Conservation (phyloP, 2,797 vertebrate species). For the Anolis apletophallus region DNA sequence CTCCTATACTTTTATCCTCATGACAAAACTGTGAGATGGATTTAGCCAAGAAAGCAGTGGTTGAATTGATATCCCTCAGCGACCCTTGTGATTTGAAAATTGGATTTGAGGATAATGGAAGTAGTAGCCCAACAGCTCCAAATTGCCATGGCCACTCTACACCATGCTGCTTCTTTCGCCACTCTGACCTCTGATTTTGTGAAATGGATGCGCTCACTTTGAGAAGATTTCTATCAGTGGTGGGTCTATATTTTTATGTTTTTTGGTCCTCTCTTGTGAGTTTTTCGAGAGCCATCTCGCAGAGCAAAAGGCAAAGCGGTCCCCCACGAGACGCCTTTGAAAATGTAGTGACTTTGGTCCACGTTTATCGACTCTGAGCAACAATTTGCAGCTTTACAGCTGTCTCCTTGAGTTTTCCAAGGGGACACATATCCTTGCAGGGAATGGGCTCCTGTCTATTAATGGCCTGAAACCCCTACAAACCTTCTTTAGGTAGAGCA, state of each 20-base stretch:
- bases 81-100: background rate
- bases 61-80: background rate
- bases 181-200: background rate
- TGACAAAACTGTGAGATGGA: background rate
- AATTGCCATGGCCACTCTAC: background rate
- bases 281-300: background rate
- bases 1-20: background rate
- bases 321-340: background rate
- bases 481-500: background rate
- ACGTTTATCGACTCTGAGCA: slow-evolving; percentile 26
- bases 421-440: background rate
- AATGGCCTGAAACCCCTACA: slow-evolving; percentile 14
- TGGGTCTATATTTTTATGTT: background rate
- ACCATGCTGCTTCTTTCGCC: background rate
- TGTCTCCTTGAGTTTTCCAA: slow-evolving; percentile 30
- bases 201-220: background rate
- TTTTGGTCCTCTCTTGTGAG: background rate
- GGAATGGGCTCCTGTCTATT: background rate
- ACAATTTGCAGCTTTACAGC: slow-evolving; percentile 30
- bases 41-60: too few species aligned
- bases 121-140: background rate
- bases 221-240: background rate
- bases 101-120: background rate
- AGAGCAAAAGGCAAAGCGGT: background rate
- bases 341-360: slow-evolving; percentile 29